Evolutionary conservation across 2,797 vertebrate genomes (phyloP).

Genomic region (Chelmon rostratus): DNA sequence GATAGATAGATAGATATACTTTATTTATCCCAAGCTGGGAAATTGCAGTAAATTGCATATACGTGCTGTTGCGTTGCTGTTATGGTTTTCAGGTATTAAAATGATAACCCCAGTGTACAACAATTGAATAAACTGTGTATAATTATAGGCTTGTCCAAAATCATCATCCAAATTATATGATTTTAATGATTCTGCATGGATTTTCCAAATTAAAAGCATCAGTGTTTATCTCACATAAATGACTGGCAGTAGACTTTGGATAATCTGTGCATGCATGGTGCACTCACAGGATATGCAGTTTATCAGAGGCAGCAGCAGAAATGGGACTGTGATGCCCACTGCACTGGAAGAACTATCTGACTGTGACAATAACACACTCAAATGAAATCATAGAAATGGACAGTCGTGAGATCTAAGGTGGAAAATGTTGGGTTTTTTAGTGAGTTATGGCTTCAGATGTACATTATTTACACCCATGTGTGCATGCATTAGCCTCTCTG

Average conservation of each 20-base stretch:
- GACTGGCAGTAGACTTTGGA: background rate
- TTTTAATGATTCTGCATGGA: background rate
- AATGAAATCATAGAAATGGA: constrained; percentile 40
- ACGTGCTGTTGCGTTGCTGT: background rate
- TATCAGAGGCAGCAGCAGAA: constrained; percentile 37
- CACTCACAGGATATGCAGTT: constrained; percentile 2
- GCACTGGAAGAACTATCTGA: constrained; percentile 63
- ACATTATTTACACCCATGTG: constrained; percentile 53
- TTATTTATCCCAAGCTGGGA: no score
- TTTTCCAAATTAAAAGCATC: constrained; percentile 5
- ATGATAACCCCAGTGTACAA: constrained; percentile 4
- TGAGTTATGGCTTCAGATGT: constrained; percentile 29
- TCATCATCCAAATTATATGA: no score
- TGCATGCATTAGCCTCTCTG: constrained; percentile 53
- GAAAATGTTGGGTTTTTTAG: constrained; percentile 8
- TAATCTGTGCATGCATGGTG: constrained; percentile 23
- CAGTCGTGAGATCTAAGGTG: constrained; percentile 24
- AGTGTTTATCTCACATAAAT: background rate
- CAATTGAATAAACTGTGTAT: constrained; percentile 12
- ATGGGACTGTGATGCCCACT: constrained; percentile 57
- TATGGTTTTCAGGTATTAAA: constrained; percentile 4
- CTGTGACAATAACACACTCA: constrained; percentile 52
- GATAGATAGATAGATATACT: no score
- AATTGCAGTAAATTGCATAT: no score
- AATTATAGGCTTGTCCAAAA: background rate